Conservation (phyloP, 2,113 vertebrate genomes). For the Caretta caretta region DNA sequence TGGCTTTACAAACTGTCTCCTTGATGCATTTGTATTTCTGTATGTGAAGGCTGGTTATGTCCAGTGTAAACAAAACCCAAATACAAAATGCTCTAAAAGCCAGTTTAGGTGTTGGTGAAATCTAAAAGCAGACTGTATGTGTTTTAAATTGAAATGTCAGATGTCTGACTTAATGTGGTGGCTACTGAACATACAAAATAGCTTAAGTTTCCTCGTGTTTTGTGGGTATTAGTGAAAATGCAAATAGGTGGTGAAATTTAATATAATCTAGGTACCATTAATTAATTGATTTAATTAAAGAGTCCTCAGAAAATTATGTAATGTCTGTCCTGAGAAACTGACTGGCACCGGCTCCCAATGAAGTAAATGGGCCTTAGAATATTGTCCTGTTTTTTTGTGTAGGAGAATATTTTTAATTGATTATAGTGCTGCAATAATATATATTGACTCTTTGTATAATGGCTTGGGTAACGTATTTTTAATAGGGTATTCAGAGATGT, state of each 20-base stretch:
- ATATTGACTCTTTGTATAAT: not conserved
- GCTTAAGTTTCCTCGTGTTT: constrained; percentile 8
- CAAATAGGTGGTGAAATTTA: constrained; percentile 2
- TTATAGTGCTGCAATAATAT: not conserved
- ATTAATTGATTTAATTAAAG: not conserved
- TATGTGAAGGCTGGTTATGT: not conserved
- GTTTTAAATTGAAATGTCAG: constrained; percentile 12
- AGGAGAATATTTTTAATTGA: not conserved
- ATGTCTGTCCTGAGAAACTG: not conserved
- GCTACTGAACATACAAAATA: constrained; percentile 41
- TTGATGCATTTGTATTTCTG: not conserved
- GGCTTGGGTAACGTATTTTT: not conserved
- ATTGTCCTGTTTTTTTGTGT: not conserved
- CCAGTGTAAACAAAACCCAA: not conserved
- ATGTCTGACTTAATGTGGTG: constrained; percentile 23
- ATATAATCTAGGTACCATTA: not conserved
- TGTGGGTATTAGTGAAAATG: constrained; percentile 22
- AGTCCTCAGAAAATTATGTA: not conserved
- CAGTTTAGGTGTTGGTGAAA: not conserved
- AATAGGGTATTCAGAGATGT: not conserved
- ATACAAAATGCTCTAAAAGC: not conserved
- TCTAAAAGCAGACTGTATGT: not conserved
- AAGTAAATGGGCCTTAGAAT: constrained; percentile 17
- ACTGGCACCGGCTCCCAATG: not conserved
- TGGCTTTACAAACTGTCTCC: not conserved